phyloP scores from a whole-genome alignment of 2,888 invertebrate species.

The Cylindroiulus punctatus region DNA sequence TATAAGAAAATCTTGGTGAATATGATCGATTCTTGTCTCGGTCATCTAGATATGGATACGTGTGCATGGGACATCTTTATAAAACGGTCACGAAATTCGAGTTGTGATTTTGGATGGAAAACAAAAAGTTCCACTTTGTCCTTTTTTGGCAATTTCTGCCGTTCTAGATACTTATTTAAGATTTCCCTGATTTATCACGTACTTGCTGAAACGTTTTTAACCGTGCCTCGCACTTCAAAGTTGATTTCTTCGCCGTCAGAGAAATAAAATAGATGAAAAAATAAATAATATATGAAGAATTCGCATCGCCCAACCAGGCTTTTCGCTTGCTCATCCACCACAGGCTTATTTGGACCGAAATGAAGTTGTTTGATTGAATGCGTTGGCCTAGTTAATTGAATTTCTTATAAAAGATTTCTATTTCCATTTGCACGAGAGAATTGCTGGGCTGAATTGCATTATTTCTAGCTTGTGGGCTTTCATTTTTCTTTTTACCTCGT shows the following conservation, averaged over 20 bases:
- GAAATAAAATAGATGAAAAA: slow-evolving; percentile 43
- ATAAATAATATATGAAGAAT: slow-evolving; percentile 47
- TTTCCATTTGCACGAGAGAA: slow-evolving; percentile 17
- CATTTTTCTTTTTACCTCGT: neutral
- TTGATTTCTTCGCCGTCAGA: slow-evolving; percentile 43
- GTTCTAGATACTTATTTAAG: slow-evolving; percentile 36
- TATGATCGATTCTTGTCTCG: no score
- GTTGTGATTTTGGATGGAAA: neutral
- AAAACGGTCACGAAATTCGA: neutral
- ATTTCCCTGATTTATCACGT: slow-evolving; percentile 4
- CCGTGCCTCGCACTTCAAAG: slow-evolving; percentile 25
- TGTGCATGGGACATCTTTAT: neutral
- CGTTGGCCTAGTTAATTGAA: slow-evolving; percentile 13
- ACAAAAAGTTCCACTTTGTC: neutral
- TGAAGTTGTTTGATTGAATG: slow-evolving; percentile 31
- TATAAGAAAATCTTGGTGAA: no score
- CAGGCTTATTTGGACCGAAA: slow-evolving; percentile 16
- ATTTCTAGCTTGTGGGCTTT: neutral
- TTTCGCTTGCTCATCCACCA: neutral
- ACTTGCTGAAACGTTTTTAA: slow-evolving; percentile 25
- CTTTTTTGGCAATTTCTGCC: slow-evolving; percentile 17
- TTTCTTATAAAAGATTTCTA: slow-evolving; percentile 43
- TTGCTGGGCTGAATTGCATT: neutral
- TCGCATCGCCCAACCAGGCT: slow-evolving; percentile 17
- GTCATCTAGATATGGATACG: neutral